Conservation (phyloP, 2,888 invertebrate genomes). For the Watsonalla cultraria region DNA sequence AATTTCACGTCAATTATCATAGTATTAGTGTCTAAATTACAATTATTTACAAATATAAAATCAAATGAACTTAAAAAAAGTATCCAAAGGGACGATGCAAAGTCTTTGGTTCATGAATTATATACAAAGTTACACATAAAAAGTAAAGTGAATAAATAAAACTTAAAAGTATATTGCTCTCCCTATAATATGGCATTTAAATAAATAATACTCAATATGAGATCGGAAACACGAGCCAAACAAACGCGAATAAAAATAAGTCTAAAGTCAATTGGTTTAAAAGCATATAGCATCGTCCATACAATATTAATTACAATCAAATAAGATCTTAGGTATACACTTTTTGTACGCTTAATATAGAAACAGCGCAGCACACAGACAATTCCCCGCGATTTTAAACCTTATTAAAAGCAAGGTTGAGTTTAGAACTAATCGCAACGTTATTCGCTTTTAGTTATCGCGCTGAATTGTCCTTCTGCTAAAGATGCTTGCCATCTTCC, state of each 20-base stretch:
- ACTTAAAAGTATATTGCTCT: conserved; percentile 58
- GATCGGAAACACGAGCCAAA: conserved; percentile 71
- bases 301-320: neutral
- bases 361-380: too few relatives aligned
- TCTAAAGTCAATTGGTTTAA: conserved; percentile 56
- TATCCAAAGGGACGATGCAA: conserved; percentile 58
- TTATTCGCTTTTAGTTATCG: too few relatives aligned
- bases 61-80: conserved; percentile 39
- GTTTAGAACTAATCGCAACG: too few relatives aligned
- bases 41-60: conserved; percentile 46
- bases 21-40: conserved; percentile 24
- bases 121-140: conserved; percentile 53
- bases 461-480: too few relatives aligned
- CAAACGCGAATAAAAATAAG: conserved; percentile 36
- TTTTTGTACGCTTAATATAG: neutral
- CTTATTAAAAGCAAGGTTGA: too few relatives aligned
- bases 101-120: conserved; percentile 71
- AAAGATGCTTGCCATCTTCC: neutral
- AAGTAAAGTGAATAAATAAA: conserved; percentile 45
- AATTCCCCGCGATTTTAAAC: too few relatives aligned
- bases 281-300: neutral
- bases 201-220: conserved; percentile 77
- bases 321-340: neutral
- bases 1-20: conserved; percentile 49
- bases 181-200: conserved; percentile 73